phyloP scores from a whole-genome alignment of 1,140 invertebrate genomes.

The Eriosoma lanigerum region DNA sequence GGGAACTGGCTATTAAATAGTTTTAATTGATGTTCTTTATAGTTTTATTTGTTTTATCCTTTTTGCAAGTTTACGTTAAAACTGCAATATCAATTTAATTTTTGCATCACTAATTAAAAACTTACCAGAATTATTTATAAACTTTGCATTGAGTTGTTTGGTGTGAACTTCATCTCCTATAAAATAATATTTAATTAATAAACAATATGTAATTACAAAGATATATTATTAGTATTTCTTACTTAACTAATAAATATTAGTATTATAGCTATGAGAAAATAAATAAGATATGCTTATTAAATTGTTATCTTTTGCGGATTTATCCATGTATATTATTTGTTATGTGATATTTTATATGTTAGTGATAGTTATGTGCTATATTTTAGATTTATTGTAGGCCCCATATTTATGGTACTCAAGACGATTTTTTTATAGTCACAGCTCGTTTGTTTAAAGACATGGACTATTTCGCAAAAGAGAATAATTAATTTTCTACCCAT shows the following conservation, averaged over 20 bases:
- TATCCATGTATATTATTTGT: too few species aligned
- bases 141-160: slow-evolving; percentile 31
- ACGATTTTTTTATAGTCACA: too few species aligned
- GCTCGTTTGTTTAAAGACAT: too few species aligned
- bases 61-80: slow-evolving; percentile 19
- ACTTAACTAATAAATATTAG: neutral
- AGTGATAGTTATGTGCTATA: too few species aligned
- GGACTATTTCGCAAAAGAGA: too few species aligned
- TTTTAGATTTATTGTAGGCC: too few species aligned
- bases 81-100: neutral
- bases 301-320: too few species aligned
- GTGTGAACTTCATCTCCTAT: slow-evolving; percentile 21
- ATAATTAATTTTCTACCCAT: too few species aligned
- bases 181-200: slow-evolving; percentile 10
- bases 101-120: neutral
- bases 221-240: neutral
- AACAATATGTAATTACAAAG: neutral
- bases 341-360: too few species aligned
- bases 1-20: slow-evolving; percentile 1
- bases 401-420: too few species aligned
- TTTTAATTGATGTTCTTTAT: slow-evolving; percentile 29
- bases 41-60: neutral
- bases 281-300: neutral
- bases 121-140: slow-evolving; percentile 45
- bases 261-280: neutral